A percentile compares a stretch with the other conserved stretches of the same genome.
These are phyloP conservation scores for Phengaris arion DNA, from an alignment of 2,888 invertebrate genomes.

Conservation along the genomic window DNA sequence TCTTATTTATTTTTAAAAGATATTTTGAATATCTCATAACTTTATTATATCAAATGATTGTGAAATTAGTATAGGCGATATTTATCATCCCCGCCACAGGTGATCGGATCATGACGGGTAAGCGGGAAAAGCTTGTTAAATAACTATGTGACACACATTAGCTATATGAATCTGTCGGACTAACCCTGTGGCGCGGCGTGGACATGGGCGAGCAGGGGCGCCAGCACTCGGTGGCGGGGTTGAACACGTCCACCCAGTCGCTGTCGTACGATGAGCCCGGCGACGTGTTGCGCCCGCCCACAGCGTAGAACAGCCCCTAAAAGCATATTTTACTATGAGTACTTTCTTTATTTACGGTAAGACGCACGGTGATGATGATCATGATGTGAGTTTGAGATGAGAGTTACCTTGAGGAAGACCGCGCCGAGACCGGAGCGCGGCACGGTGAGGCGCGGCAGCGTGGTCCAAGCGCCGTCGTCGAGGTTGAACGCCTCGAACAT, in stretches of 20 bases:
- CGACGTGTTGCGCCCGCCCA: slow-evolving; percentile 95
- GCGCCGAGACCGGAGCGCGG: slow-evolving; percentile 93
- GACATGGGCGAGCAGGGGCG: slow-evolving; percentile 92
- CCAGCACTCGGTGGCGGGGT: slow-evolving; percentile 92
- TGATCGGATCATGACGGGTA: background rate
- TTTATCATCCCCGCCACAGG: background rate
- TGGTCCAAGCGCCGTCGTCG: slow-evolving; percentile 90
- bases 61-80: background rate
- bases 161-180: slow-evolving; percentile 29
- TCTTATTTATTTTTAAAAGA: background rate
- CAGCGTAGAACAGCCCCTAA: slow-evolving; percentile 92
- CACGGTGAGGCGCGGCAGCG: slow-evolving; percentile 89
- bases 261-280: slow-evolving; percentile 92
- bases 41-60: background rate
- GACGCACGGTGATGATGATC: too few relatives aligned
- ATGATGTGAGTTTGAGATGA: background rate
- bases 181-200: slow-evolving; percentile 88
- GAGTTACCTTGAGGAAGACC: slow-evolving; percentile 86
- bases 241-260: slow-evolving; percentile 93
- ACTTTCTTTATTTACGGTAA: too few relatives aligned
- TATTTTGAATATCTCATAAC: background rate
- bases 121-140: too few relatives aligned
- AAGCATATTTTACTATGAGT: background rate
- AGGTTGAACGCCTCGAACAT: slow-evolving; percentile 93
- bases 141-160: background rate